phyloP scores from a whole-genome alignment of 2,113 vertebrate genomes.

The Leucoraja erinaceus region DNA sequence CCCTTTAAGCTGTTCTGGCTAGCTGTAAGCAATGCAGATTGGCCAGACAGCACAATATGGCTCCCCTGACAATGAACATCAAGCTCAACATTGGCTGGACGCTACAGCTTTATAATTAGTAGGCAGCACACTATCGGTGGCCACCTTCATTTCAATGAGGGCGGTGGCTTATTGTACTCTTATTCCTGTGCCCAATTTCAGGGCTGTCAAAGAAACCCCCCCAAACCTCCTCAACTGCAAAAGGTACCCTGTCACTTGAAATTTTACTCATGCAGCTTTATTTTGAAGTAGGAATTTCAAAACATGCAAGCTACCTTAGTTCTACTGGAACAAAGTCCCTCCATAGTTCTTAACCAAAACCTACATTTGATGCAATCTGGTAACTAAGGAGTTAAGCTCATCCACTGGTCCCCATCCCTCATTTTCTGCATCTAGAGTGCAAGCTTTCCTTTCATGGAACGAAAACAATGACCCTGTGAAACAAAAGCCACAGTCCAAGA shows the following conservation, averaged over 20 bases:
- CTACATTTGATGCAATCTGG: neutral
- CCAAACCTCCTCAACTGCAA: no score
- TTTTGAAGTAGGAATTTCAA: neutral
- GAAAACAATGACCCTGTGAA: constrained; percentile 25
- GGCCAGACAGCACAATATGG: no score
- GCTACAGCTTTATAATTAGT: no score
- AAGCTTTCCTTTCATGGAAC: constrained; percentile 25
- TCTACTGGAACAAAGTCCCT: neutral
- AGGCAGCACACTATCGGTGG: no score
- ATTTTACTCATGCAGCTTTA: neutral
- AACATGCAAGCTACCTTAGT: neutral
- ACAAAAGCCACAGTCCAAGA: constrained; percentile 20
- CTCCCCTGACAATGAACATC: no score
- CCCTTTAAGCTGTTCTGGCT: no score
- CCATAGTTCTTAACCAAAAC: neutral
- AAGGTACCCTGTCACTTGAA: neutral
- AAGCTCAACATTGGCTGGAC: no score
- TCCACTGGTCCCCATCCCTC: neutral
- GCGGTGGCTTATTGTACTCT: no score
- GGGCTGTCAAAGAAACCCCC: no score
- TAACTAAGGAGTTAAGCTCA: neutral
- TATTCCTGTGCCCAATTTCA: no score
- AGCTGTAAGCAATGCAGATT: no score
- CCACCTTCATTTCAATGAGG: no score
- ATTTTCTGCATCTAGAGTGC: neutral